phyloP scores from a whole-genome alignment of 2,113 vertebrate species.

The Otus sunia region DNA sequence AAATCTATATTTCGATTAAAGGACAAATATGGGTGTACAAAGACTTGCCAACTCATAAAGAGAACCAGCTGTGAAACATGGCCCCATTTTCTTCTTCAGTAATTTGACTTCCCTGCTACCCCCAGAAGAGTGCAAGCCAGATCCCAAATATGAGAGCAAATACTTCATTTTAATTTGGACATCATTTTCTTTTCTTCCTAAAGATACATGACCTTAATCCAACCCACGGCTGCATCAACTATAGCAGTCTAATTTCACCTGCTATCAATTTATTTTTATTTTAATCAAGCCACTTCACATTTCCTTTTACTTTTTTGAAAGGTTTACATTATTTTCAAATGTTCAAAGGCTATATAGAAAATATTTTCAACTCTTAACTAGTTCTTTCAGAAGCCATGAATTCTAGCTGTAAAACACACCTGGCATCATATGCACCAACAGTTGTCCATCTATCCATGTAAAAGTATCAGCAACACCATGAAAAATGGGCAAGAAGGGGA shows the following conservation, averaged over 20 bases:
- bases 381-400: neutral
- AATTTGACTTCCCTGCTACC: neutral
- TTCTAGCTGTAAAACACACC: neutral
- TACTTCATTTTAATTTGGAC: neutral
- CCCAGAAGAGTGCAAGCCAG: neutral
- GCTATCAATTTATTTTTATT: neutral
- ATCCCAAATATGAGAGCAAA: neutral
- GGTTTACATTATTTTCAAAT: neutral
- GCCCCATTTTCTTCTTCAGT: constrained; percentile 18
- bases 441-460: neutral
- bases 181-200: neutral
- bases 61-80: constrained; percentile 24
- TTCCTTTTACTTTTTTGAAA: neutral
- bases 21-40: neutral
- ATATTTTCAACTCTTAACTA: neutral
- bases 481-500: neutral
- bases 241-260: neutral
- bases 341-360: neutral
- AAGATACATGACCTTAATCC: neutral
- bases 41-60: constrained; percentile 15
- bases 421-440: neutral
- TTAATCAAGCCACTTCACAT: neutral
- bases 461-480: neutral
- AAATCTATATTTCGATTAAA: neutral
- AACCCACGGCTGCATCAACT: neutral